phyloP scores from a whole-genome alignment of 23 tunicate genomes.

The Halocynthia roretzi region DNA sequence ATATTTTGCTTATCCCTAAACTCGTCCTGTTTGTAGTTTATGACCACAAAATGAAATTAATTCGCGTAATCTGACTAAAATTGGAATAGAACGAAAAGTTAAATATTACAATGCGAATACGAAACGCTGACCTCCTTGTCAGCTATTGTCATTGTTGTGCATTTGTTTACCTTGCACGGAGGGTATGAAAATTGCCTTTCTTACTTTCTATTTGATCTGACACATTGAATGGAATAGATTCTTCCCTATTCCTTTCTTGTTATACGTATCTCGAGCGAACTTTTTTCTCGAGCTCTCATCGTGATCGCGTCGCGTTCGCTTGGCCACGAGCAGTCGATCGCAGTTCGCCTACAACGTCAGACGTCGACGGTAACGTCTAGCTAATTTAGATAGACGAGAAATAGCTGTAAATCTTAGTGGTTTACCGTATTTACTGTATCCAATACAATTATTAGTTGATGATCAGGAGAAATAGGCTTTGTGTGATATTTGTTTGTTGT shows the following conservation, averaged over 20 bases:
- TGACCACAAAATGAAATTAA: too few relatives aligned
- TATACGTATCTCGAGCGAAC: background rate
- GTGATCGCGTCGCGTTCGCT: background rate
- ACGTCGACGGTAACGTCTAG: too few relatives aligned
- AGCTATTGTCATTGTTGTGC: background rate
- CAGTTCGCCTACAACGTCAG: background rate
- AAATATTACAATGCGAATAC: background rate
- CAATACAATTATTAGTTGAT: too few relatives aligned
- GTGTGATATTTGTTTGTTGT: too few relatives aligned
- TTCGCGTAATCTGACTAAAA: background rate
- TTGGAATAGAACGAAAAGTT: background rate
- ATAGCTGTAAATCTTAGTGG: too few relatives aligned
- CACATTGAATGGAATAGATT: background rate
- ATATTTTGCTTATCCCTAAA: too few relatives aligned
- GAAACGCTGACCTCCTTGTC: slow-evolving; percentile 7
- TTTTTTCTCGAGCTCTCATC: background rate
- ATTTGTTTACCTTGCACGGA: slow-evolving; percentile 11
- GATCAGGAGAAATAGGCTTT: too few relatives aligned
- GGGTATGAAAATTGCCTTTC: slow-evolving; percentile 5
- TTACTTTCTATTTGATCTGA: background rate
- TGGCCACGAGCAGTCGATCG: background rate
- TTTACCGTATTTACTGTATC: too few relatives aligned
- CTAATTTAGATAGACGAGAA: too few relatives aligned
- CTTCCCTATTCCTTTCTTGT: background rate
- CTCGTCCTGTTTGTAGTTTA: too few relatives aligned